Conservation (phyloP, 2,113 vertebrate genomes). For the Raja brachyura region DNA sequence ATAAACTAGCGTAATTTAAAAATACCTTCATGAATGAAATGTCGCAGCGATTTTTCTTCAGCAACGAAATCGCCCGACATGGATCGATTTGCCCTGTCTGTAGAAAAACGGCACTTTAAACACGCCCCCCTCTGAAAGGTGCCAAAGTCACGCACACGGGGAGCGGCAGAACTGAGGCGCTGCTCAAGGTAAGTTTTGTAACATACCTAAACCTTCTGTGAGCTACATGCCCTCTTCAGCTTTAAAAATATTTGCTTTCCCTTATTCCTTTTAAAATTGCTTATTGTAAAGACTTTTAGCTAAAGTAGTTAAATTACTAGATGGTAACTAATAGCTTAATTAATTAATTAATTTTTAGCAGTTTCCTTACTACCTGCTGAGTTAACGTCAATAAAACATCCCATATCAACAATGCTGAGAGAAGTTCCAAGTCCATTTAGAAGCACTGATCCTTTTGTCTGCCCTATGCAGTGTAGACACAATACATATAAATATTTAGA, state of each 20-base stretch:
- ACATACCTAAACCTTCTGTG: no score
- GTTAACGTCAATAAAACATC: neutral
- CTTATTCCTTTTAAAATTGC: neutral
- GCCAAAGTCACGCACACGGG: no score
- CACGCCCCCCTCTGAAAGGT: no score
- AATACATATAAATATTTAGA: conserved; percentile 39
- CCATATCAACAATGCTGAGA: neutral
- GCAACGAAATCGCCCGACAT: no score
- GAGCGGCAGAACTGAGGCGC: no score
- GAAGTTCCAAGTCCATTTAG: neutral
- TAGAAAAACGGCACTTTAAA: no score
- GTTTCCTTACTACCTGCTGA: neutral
- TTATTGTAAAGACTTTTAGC: neutral
- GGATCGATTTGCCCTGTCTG: no score
- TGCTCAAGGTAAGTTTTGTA: no score
- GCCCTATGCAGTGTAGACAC: neutral
- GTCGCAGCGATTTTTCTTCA: no score
- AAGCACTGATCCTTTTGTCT: conserved; percentile 17
- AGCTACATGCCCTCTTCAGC: neutral
- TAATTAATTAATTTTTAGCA: neutral
- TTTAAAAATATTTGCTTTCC: neutral
- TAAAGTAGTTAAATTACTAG: neutral
- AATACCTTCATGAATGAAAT: no score
- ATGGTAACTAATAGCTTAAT: neutral
- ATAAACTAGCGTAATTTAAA: no score